A percentile compares a stretch with the other conserved stretches of the same genome.
phyloP scores from a whole-genome alignment of 2,797 vertebrate genomes.

The Malurus leucopterus region DNA sequence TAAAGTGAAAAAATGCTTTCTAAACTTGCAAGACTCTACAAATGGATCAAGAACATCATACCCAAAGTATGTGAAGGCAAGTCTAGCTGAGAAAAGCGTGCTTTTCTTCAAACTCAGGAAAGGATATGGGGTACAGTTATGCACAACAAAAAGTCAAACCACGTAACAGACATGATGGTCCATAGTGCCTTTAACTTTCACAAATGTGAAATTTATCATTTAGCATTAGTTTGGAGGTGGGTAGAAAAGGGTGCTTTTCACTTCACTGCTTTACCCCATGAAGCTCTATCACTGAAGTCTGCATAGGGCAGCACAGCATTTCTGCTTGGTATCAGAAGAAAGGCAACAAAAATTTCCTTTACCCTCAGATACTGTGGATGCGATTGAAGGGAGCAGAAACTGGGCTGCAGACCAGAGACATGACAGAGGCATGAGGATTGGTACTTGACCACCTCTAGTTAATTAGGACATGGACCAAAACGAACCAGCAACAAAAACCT shows the following conservation, averaged over 20 bases:
- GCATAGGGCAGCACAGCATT: background rate
- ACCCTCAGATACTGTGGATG: background rate
- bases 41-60: background rate
- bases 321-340: background rate
- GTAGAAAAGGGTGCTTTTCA: background rate
- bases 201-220: background rate
- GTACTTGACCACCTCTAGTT: background rate
- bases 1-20: background rate
- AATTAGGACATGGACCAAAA: background rate
- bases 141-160: background rate
- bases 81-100: background rate
- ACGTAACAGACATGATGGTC: background rate
- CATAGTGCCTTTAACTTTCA: background rate
- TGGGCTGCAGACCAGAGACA: background rate
- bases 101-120: background rate
- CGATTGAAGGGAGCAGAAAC: background rate
- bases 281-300: background rate
- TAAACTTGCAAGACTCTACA: background rate
- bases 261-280: background rate
- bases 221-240: background rate
- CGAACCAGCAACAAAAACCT: background rate
- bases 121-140: fast-evolving
- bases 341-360: background rate
- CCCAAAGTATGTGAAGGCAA: background rate
- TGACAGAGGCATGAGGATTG: background rate